Evolutionary conservation across 1,140 invertebrate genomes (phyloP).

Genomic region (Leguminivora glycinivorella): DNA sequence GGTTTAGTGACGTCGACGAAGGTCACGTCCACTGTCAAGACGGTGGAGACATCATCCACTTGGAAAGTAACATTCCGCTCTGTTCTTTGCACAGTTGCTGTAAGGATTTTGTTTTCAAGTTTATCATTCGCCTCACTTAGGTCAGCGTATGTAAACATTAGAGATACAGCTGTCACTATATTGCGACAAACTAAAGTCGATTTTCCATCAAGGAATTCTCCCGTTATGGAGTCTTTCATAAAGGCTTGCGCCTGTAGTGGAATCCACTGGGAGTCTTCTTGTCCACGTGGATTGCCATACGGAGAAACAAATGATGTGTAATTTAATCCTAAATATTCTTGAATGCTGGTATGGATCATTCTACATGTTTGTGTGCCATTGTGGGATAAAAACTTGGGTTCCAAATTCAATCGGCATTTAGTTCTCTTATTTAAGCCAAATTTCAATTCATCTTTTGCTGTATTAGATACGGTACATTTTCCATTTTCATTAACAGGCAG

Average conservation of each 20-base stretch:
- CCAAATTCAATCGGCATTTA: constrained; percentile 51
- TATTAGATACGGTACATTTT: constrained; percentile 45
- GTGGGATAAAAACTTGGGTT: constrained; percentile 29
- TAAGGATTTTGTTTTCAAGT: constrained; percentile 53
- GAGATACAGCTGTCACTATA: constrained; percentile 48
- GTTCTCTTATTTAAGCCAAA: constrained; percentile 60
- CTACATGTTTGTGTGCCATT: constrained; percentile 50
- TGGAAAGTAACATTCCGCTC: constrained; percentile 50
- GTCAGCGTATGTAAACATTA: constrained; percentile 52
- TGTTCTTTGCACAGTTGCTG: constrained; percentile 37
- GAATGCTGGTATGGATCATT: constrained; percentile 50
- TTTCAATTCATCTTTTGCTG: constrained; percentile 44
- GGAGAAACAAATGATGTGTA: constrained; percentile 51
- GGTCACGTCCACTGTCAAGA: constrained; percentile 55
- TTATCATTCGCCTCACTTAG: constrained; percentile 31
- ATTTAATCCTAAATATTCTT: constrained; percentile 42
- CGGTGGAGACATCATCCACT: constrained; percentile 45
- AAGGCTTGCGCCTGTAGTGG: constrained; percentile 32
- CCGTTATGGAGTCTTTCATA: constrained; percentile 41
- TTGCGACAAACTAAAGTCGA: constrained; percentile 54
- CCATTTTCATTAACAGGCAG: constrained; percentile 55
- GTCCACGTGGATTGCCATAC: constrained; percentile 52
- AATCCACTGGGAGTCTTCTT: constrained; percentile 55
- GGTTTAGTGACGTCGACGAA: constrained; percentile 58
- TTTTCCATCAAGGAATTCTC: constrained; percentile 43